These are phyloP conservation scores for Eubucco bourcierii DNA, from an alignment of 2,113 vertebrate genomes.

Conservation along the genomic window DNA sequence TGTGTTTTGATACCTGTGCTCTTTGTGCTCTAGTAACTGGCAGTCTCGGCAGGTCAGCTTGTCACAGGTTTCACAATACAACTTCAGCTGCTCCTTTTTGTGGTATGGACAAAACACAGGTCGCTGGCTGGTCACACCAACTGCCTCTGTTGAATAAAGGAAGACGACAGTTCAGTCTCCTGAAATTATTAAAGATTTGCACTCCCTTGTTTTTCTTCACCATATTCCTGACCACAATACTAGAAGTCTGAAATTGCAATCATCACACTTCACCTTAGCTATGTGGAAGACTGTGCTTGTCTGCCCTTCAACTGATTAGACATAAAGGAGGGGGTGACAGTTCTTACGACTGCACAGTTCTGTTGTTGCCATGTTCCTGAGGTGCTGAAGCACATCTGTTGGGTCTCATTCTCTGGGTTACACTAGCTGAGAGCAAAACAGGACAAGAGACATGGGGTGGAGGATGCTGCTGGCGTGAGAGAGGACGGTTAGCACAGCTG, in stretches of 20 bases:
- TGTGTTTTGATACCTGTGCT: conserved; percentile 87
- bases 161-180: background rate
- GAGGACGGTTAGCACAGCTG: too few relatives aligned
- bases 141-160: conserved; percentile 78
- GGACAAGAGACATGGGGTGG: too few relatives aligned
- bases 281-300: background rate
- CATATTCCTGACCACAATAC: background rate
- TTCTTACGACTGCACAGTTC: background rate
- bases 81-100: conserved; percentile 95
- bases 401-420: too few relatives aligned
- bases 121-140: conserved; percentile 87
- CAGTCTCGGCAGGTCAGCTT: conserved; percentile 95
- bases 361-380: background rate
- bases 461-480: too few relatives aligned
- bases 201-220: background rate
- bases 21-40: conserved; percentile 95
- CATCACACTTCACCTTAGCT: background rate
- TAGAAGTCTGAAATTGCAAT: background rate
- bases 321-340: background rate
- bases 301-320: background rate
- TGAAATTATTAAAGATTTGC: background rate
- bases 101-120: conserved; percentile 96
- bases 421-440: too few relatives aligned
- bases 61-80: conserved; percentile 98
- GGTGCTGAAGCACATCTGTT: background rate